Base-by-base conservation (phyloP, 37 sponge, comb jelly and placozoan species). In the Geodia barretti region DNA sequence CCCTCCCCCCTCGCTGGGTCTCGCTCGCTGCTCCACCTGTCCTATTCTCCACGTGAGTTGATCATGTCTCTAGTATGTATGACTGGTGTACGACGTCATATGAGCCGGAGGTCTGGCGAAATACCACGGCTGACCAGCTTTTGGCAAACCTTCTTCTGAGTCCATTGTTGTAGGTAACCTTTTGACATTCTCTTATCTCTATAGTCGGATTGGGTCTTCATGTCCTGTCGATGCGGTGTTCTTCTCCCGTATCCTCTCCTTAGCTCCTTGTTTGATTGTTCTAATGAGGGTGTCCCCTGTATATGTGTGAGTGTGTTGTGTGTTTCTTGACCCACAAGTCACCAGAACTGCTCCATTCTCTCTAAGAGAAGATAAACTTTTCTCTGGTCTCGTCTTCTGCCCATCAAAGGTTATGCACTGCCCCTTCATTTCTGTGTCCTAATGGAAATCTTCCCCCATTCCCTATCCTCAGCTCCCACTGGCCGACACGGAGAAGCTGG, bases 151-250 rank as follows among this genome's bases (percentile, higher is more conserved):
- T 41, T 20, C 42, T 35, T 32, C 71, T 8, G 19, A 31, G 5
- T 70, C 9, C 21, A 24, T 24, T 29, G 32, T 30, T 5, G 35
- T 29, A 14, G 36, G 21, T 14, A 69, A 2, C 35, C 11, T 37
- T 32, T 3, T 69, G 32, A 69, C 3, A 47, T 41, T 60, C 60
- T 75, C 17, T 69, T 54, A 26, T n/a, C 30, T 30, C 31, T 58
- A n/a, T 47, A 89, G 90, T 81, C 92, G 11, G 79, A 92, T 35
- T 92, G 92, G 92, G 82, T 78, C 1, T 21, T 63, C 32, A 76
- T 92, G 81, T 92, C 92, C 0, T 30, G n/a, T 20, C 84, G 84
- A 54, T 87, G 88, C 80, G 92, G 85, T 63, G 68, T 73, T 0
- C 68, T 69, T 20, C 64, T 92, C 9, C 85, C 88, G 92, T 92